Conservation (phyloP, 2,888 invertebrate genomes). For the Toxonevra muliebris region DNA sequence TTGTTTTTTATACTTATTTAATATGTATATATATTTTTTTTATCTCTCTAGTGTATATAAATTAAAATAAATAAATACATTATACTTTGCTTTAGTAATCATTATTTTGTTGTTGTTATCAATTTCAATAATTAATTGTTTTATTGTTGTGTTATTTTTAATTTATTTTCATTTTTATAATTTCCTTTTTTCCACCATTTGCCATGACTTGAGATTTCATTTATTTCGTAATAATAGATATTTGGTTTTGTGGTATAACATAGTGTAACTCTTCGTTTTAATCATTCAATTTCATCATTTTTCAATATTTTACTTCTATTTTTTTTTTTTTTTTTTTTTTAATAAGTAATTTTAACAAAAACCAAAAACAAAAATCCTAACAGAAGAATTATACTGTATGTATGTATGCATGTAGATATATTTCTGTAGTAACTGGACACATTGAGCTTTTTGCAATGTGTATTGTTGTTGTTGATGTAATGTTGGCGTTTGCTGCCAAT, state of each 20-base stretch:
- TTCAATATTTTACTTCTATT: too few relatives aligned
- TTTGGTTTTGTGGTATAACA: constrained; percentile 47
- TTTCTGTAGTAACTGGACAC: too few relatives aligned
- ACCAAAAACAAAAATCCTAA: constrained; percentile 49
- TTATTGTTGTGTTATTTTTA: constrained; percentile 45
- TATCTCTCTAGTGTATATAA: constrained; percentile 65
- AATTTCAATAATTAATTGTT: constrained; percentile 40
- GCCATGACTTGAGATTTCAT: constrained; percentile 37
- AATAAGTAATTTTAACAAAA: constrained; percentile 47
- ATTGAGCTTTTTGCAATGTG: too few relatives aligned
- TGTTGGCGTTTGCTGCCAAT: too few relatives aligned
- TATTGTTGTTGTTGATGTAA: too few relatives aligned
- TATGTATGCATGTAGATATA: too few relatives aligned
- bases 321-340: constrained; percentile 44
- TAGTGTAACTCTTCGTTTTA: constrained; percentile 38
- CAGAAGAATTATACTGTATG: constrained; percentile 5
- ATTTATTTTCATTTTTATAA: constrained; percentile 41
- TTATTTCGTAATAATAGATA: constrained; percentile 40
- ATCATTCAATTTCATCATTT: constrained; percentile 5
- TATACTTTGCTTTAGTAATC: constrained; percentile 48
- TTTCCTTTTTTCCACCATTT: constrained; percentile 42
- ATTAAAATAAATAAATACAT: constrained; percentile 65
- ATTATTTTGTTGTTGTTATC: constrained; percentile 46
- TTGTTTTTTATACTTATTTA: constrained; percentile 48
- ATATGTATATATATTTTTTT: constrained; percentile 60